Conservation (phyloP, 2,113 vertebrate species). For the Addax nasomaculatus region DNA sequence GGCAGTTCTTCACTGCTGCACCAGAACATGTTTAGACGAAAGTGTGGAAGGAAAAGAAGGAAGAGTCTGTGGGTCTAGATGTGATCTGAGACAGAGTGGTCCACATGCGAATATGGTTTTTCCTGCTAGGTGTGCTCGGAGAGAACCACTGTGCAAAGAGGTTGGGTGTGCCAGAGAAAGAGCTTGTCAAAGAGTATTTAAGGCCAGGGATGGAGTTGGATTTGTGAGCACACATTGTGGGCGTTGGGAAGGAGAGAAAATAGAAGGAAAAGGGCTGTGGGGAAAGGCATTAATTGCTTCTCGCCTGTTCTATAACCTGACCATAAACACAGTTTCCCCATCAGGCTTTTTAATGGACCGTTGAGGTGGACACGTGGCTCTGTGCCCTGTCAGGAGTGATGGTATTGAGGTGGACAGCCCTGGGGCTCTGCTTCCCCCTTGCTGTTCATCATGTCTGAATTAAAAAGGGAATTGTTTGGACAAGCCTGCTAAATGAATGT, state of each 20-base stretch:
- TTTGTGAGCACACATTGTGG: background rate
- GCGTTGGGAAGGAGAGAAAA: background rate
- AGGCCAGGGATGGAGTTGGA: background rate
- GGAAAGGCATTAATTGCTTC: background rate
- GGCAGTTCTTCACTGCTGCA: background rate
- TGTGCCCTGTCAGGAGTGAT: conserved; percentile 34
- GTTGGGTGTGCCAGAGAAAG: background rate
- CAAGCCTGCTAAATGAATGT: conserved; percentile 64
- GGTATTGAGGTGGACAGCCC: conserved; percentile 43
- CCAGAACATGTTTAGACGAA: background rate
- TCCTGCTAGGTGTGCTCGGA: background rate
- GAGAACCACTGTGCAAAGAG: background rate
- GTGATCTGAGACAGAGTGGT: background rate
- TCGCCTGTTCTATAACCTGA: background rate
- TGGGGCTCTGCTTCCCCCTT: conserved; percentile 35
- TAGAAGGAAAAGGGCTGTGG: background rate
- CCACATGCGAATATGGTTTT: background rate
- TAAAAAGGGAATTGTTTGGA: conserved; percentile 68
- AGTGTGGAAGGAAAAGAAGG: background rate
- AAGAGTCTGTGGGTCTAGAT: background rate
- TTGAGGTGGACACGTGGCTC: background rate
- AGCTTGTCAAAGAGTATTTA: background rate
- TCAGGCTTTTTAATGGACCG: background rate
- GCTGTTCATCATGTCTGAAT: conserved; percentile 59
- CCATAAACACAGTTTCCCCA: background rate